These are phyloP conservation scores for Ctenopoma kingsleyae DNA, from an alignment of 2,797 vertebrate genomes.

Conservation along the genomic window DNA sequence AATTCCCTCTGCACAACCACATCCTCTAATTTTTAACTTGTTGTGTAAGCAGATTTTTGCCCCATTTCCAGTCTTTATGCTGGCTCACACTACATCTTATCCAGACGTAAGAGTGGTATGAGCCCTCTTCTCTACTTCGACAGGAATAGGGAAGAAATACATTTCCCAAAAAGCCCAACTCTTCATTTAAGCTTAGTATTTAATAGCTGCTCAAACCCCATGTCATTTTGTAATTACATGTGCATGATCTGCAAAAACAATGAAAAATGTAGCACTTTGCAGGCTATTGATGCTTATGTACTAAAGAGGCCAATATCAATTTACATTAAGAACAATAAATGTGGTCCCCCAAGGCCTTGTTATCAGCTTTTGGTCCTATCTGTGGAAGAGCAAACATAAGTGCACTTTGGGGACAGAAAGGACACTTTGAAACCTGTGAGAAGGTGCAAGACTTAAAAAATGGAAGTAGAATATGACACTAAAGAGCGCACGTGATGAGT, in stretches of 20 bases:
- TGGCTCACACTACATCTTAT: too few species aligned
- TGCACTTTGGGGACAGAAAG: slow-evolving; percentile 74
- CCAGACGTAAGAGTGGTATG: not conserved
- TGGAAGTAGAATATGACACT: not conserved
- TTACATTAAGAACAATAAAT: slow-evolving; percentile 8
- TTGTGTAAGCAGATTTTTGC: not conserved
- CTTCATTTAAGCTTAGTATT: not conserved
- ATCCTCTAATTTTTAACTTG: too few species aligned
- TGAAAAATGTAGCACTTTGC: not conserved
- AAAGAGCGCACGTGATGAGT: slow-evolving; percentile 19
- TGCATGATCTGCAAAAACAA: not conserved
- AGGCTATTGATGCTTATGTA: slow-evolving; percentile 23
- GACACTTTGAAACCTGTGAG: slow-evolving; percentile 61
- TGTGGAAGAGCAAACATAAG: slow-evolving; percentile 67
- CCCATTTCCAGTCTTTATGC: not conserved
- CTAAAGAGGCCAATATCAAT: slow-evolving; percentile 17
- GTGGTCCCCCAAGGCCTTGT: slow-evolving; percentile 34
- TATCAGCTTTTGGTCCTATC: slow-evolving; percentile 54
- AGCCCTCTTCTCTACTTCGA: not conserved
- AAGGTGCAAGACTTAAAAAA: slow-evolving; percentile 29
- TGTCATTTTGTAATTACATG: slow-evolving; percentile 1
- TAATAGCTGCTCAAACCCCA: slow-evolving; percentile 11
- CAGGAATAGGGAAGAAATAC: not conserved
- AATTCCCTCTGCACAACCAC: too few species aligned
- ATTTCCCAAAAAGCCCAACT: not conserved